Evolutionary conservation across 1,140 invertebrate genomes (phyloP).

Genomic region (Anastatus disparis): DNA sequence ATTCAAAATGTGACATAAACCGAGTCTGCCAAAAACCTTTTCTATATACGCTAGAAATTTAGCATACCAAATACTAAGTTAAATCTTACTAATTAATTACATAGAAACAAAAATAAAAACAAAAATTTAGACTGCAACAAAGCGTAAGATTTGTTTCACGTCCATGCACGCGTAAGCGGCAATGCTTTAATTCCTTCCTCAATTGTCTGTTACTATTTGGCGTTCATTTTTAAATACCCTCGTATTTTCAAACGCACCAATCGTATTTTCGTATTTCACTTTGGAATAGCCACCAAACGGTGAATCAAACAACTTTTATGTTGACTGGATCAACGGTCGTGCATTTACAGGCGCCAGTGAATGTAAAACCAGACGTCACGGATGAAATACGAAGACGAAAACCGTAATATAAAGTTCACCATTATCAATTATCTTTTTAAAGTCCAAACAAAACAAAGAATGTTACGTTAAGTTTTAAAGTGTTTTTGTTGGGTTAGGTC

Average conservation of each 20-base stretch:
- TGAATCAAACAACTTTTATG: too few relatives aligned
- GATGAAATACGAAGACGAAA: not conserved
- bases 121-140: too few relatives aligned
- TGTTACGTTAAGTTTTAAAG: not conserved
- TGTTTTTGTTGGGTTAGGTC: not conserved
- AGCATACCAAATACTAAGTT: too few relatives aligned
- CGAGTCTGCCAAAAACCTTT: too few relatives aligned
- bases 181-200: too few relatives aligned
- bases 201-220: constrained; percentile 20
- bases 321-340: not conserved
- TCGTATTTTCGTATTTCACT: not conserved
- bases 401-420: not conserved
- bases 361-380: constrained; percentile 8
- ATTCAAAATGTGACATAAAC: too few relatives aligned
- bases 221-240: constrained; percentile 39
- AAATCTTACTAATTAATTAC: too few relatives aligned
- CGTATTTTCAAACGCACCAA: constrained; percentile 37
- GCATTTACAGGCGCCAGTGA: not conserved
- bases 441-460: constrained; percentile 10
- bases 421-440: constrained; percentile 4
- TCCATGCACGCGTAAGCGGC: too few relatives aligned
- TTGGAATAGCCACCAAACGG: too few relatives aligned
- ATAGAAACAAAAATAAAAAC: too few relatives aligned
- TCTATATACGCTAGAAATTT: too few relatives aligned
- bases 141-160: too few relatives aligned